phyloP scores from a whole-genome alignment of 2,888 invertebrate genomes.

The Habrosyne pyritoides region DNA sequence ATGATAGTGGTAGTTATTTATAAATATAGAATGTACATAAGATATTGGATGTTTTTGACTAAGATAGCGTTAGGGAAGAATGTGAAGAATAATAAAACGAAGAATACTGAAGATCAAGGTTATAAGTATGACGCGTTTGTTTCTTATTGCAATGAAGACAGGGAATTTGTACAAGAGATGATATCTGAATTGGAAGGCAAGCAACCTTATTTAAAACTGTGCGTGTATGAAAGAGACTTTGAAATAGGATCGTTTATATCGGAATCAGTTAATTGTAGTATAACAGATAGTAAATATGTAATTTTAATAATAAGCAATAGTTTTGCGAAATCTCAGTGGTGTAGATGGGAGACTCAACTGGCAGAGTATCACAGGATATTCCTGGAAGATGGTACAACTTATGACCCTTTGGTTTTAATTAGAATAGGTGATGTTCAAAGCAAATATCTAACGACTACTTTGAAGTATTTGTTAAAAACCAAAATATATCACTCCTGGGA shows the following conservation, averaged over 20 bases:
- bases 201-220: constrained; percentile 84
- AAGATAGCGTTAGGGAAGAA: constrained; percentile 78
- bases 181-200: constrained; percentile 84
- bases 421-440: constrained; percentile 84
- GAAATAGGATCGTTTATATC: constrained; percentile 85
- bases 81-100: constrained; percentile 50
- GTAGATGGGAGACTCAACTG: constrained; percentile 87
- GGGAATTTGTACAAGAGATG: constrained; percentile 84
- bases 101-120: constrained; percentile 39
- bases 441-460: constrained; percentile 82
- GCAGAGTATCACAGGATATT: constrained; percentile 86
- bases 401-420: constrained; percentile 85
- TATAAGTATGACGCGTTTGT: constrained; percentile 85
- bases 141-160: constrained; percentile 84
- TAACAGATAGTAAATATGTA: constrained; percentile 86
- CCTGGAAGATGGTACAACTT: constrained; percentile 80
- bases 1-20: constrained; percentile 51
- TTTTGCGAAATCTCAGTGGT: constrained; percentile 89
- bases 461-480: constrained; percentile 85
- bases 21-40: constrained; percentile 77
- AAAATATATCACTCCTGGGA: constrained; percentile 86
- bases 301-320: constrained; percentile 86
- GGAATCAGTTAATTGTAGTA: constrained; percentile 86
- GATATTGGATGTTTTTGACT: constrained; percentile 82
- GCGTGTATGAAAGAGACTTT: constrained; percentile 88